Base-by-base conservation (phyloP, 2,113 vertebrate species). In the Noctilio leporinus region DNA sequence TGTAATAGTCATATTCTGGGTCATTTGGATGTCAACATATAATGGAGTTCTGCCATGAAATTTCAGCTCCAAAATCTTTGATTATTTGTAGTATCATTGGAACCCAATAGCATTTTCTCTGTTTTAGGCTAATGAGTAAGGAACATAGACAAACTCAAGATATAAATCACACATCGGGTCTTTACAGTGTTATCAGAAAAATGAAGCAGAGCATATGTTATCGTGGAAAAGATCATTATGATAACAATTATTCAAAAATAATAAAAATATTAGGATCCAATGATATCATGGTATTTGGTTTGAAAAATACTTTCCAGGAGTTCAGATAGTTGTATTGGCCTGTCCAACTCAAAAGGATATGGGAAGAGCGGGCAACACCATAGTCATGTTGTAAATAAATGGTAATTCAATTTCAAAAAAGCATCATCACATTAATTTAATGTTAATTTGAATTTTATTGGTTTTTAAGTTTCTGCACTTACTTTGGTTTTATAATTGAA, bases 381-480 rank as follows among this genome's bases (percentile, higher is more conserved):
- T 30, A 45, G 15, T 76, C 53, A 5, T 24, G 28, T 15, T 72
- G 17, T 62, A 70, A 49, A 73, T 38, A 70, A n/a, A 62, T 53
- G 92, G 35, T 64, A 82, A 94, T 78, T 94, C 73, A 85, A 53
- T 92, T 80, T 92, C 90, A 86, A 64, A 73, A 81, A 73, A 86
- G 84, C 55, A 76, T 73, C 69, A 45, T 49, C 67, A 80, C 33
- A 86, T 86, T 86, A 88, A 76, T 88, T 94, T 94, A 89, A 82
- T 88, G 59, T 82, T 94, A 78, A 93, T 94, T 89, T 96, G 73
- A 95, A 83, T 93, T 94, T 86, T 89, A 94, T 69, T 91, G 55
- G 62, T 73, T 94, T 93, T 93, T 43, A 38, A 88, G 72, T 93
- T 95, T 92, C 73, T 76, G 12, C 20, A 57, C 89, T 85, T 87